Conservation (phyloP, 1,140 invertebrate genomes). For the Chelonus insularis region DNA sequence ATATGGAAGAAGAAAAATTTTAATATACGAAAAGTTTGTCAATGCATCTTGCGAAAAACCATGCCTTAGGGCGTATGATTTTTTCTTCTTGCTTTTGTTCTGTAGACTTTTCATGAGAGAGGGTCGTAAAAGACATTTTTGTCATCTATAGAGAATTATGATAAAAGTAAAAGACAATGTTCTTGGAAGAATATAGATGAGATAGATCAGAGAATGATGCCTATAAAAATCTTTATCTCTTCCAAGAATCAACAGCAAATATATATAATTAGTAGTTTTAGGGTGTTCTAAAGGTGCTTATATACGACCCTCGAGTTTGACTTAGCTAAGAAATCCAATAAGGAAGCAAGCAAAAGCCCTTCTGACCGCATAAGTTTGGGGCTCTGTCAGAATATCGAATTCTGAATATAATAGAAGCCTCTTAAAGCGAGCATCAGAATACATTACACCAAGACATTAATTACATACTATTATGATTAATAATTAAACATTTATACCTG, state of each 20-base stretch:
- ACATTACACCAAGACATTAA: too few species aligned
- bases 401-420: neutral
- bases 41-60: constrained; percentile 21
- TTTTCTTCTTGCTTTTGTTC: constrained; percentile 5
- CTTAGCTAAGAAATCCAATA: constrained; percentile 45
- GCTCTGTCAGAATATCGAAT: constrained; percentile 48
- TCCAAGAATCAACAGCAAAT: constrained; percentile 18
- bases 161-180: constrained; percentile 31
- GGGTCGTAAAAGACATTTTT: constrained; percentile 17
- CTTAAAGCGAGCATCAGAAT: neutral
- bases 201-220: neutral
- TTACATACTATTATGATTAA: too few species aligned
- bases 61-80: constrained; percentile 22
- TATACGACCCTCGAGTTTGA: constrained; percentile 1
- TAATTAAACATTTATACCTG: constrained; percentile 43
- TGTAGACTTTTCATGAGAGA: too few species aligned
- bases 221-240: neutral
- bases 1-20: constrained; percentile 31
- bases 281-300: constrained; percentile 25
- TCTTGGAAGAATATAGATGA: constrained; percentile 3
- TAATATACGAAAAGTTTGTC: constrained; percentile 35
- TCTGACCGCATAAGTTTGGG: constrained; percentile 45
- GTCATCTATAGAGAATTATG: constrained; percentile 30
- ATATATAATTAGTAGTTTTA: constrained; percentile 25
- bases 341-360: constrained; percentile 35